A percentile compares a stretch with the other conserved stretches of the same genome.
phyloP scores from a whole-genome alignment of 2,113 vertebrate genomes.

The human (Homo sapiens) region GRCh38 chr4:135973001-135973500 shows the following conservation, averaged over 20 bases:
- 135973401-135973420: background rate
- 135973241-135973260: background rate
- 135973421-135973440: background rate
- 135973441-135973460: rapidly evolving
- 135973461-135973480: background rate
- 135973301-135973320: background rate
- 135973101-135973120: background rate
- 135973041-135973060: background rate
- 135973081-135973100: background rate
- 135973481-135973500: background rate
- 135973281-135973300: background rate
- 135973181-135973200: background rate
- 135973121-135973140: background rate
- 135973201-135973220: background rate
- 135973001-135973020: background rate
- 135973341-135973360: background rate
- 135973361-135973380: background rate
- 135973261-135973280: background rate
- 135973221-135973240: background rate
- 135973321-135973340: background rate
- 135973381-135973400: background rate
- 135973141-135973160: background rate
- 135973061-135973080: background rate
- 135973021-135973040: background rate
- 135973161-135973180: background rate